A percentile compares a stretch with the other conserved stretches of the same genome.
These are phyloP conservation scores for Acleris holmiana DNA, from an alignment of 2,888 invertebrate species.

Conservation along the genomic window DNA sequence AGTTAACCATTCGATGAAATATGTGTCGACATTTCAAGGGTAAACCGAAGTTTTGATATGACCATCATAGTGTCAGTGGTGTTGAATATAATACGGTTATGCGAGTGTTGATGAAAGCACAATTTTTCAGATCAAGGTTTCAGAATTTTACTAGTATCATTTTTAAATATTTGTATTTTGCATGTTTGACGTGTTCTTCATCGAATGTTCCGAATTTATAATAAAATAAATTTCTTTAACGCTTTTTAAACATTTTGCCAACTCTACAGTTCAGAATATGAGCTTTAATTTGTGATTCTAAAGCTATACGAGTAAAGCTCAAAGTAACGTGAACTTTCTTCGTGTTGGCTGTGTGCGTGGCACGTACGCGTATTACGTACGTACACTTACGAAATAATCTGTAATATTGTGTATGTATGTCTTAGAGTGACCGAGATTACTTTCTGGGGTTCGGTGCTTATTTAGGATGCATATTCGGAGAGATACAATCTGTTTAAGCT, in stretches of 20 bases:
- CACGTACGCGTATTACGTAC: slow-evolving; percentile 25
- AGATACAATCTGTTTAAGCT: neutral
- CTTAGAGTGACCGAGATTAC: slow-evolving; percentile 57
- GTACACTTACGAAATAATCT: slow-evolving; percentile 31
- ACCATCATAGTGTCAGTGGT: no score
- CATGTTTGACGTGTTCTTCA: no score
- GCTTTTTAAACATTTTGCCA: slow-evolving; percentile 28
- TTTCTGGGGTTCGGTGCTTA: neutral
- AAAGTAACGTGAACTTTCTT: slow-evolving; percentile 39
- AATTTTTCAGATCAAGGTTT: no score
- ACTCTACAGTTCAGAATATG: slow-evolving; percentile 42
- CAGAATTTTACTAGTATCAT: no score
- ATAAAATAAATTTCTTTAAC: no score
- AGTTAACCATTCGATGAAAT: no score
- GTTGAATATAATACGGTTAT: no score
- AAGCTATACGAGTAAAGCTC: slow-evolving; percentile 42
- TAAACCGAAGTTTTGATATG: no score
- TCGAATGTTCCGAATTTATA: no score
- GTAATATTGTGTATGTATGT: slow-evolving; percentile 47
- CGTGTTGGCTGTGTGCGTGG: slow-evolving; percentile 16
- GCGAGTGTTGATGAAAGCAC: no score
- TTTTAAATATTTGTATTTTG: no score
- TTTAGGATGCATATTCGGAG: neutral
- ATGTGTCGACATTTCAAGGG: no score
- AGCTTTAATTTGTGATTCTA: slow-evolving; percentile 44